phyloP scores from a whole-genome alignment of 1,140 invertebrate genomes.

The Lucilia cuprina region DNA sequence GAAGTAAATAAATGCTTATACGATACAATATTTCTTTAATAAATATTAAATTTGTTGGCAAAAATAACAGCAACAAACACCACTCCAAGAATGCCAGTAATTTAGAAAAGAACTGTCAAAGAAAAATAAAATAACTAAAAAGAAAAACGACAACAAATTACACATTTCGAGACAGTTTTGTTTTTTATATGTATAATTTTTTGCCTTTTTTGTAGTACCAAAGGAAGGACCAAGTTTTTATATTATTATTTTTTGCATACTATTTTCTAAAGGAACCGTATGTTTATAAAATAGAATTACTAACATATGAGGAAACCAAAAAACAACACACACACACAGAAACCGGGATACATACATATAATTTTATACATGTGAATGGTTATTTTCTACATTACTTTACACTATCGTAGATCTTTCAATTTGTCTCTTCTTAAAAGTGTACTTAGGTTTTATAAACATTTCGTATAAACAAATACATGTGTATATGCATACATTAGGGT shows the following conservation, averaged over 20 bases:
- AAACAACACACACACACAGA: neutral
- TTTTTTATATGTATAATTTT: neutral
- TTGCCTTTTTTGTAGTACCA: neutral
- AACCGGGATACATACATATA: neutral
- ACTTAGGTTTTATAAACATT: conserved; percentile 1
- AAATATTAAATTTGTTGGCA: neutral
- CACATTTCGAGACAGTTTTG: neutral
- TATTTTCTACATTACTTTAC: neutral
- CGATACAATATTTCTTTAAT: neutral
- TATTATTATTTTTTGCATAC: neutral
- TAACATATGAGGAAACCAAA: conserved; percentile 4
- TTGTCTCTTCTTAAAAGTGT: conserved; percentile 2
- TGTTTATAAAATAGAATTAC: neutral
- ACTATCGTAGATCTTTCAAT: conserved; percentile 17
- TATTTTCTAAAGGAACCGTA: neutral
- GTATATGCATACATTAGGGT: neutral
- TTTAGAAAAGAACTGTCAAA: neutral
- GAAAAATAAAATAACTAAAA: neutral
- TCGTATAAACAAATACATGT: neutral
- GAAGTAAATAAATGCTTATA: neutral
- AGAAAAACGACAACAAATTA: neutral
- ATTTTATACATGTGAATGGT: neutral
- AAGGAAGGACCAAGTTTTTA: neutral
- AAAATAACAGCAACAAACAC: neutral
- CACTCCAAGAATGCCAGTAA: neutral